Evolutionary conservation across 1,140 invertebrate genomes (phyloP), one percentile per base, ranked within the genome.

Genomic region (Muscidifurax raptorellus): DNA sequence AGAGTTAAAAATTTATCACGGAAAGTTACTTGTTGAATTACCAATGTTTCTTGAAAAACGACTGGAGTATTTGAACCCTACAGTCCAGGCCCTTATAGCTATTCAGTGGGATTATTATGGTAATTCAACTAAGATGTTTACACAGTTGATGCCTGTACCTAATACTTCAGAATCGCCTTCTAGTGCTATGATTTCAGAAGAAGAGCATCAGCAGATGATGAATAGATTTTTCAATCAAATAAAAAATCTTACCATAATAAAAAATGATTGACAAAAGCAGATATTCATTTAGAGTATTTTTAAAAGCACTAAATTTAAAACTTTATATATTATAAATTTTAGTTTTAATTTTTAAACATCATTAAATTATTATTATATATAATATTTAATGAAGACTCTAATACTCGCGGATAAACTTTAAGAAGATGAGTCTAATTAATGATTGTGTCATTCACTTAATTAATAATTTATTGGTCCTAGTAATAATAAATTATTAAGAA

Each of bases 101-200:
- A 90, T 93, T 86, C 93, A 94, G 71, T 86, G 93, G 36, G 90
- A 93, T 84, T 93, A 93, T 85, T 93, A 93, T 84, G 92, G 92
- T 2, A 90, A 90, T 72, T 90, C 90, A n/a, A 93, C 90, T 3
- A 90, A 90, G 85, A 86, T 93, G 40, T 94, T 93, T 69, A 93
- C 90, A 7, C 88, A 93, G n/a, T 85, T 93, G 12, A 91, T 92
- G 88, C 89, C 89, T 13, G 40, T 79, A 64, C 66, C 88, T n/a
- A 89, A 88, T 79, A 66, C 77, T 36, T 85, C 69, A 0, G 87
- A 86, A 85, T 91, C 90, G 22, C 86, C 88, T 9, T 88, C 85
- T 0, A 89, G 86, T 30, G 27, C 86, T 13, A 87, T 75, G 81
- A 72, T 91, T 74, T 87, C 89, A 7, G 92, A 93, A 25, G 87